Evolutionary conservation across 2,113 vertebrate genomes (phyloP).

Genomic region (Cnemophilus loriae): DNA sequence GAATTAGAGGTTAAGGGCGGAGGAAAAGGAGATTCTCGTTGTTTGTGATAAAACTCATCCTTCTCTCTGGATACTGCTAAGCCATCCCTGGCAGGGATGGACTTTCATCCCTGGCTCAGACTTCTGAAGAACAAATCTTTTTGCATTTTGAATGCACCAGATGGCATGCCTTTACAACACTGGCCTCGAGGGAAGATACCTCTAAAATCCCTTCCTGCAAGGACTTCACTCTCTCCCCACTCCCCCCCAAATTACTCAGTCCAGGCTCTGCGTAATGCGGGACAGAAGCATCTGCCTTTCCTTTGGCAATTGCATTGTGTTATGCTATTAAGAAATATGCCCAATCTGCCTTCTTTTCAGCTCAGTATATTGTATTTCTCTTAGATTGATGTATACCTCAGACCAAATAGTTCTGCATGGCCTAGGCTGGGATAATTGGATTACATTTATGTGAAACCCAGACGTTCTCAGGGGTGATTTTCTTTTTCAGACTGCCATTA

Average conservation of each 20-base stretch:
- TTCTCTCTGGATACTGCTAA: constrained; percentile 61
- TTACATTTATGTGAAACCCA: constrained; percentile 62
- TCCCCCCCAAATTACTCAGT: constrained; percentile 15
- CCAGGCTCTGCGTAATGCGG: constrained; percentile 18
- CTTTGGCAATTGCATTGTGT: constrained; percentile 57
- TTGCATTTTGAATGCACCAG: constrained; percentile 65
- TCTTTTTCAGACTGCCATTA: constrained; percentile 41
- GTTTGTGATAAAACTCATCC: constrained; percentile 60
- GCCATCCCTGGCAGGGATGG: constrained; percentile 57
- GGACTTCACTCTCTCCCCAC: constrained; percentile 1
- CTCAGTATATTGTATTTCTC: constrained; percentile 28
- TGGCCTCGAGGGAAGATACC: constrained; percentile 53
- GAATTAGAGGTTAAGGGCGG: constrained; percentile 60
- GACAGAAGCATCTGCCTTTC: constrained; percentile 60
- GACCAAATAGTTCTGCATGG: constrained; percentile 58
- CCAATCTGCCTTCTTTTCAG: constrained; percentile 54
- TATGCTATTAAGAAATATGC: constrained; percentile 58
- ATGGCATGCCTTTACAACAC: constrained; percentile 62
- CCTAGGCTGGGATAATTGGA: constrained; percentile 52
- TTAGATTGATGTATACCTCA: constrained; percentile 57
- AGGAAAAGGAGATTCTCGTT: constrained; percentile 32
- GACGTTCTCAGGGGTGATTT: constrained; percentile 42
- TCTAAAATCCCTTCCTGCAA: constrained; percentile 51
- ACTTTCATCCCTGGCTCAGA: constrained; percentile 67
- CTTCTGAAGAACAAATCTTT: constrained; percentile 67